Percentiles rank a stretch among this genome's conserved stretches.
Evolutionary conservation across 2,888 invertebrate genomes (phyloP).

Genomic region (Neria commutata): DNA sequence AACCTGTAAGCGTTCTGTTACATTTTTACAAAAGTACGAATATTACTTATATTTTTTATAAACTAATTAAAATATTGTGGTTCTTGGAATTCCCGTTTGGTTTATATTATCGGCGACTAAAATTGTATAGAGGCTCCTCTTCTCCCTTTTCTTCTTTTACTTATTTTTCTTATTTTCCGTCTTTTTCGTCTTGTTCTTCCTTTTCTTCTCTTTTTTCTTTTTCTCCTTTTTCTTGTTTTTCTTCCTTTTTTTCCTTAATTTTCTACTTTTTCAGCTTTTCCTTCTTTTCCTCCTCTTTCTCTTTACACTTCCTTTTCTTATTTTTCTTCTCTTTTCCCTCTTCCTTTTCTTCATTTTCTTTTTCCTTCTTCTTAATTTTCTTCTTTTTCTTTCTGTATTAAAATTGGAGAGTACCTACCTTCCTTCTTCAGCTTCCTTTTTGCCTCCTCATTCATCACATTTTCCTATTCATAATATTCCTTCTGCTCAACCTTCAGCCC

Average conservation of each 20-base stretch:
- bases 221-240: background rate
- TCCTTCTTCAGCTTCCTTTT: background rate
- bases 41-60: too few relatives aligned
- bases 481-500: background rate
- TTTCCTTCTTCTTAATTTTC: too few relatives aligned
- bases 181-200: background rate
- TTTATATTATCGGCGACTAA: too few relatives aligned
- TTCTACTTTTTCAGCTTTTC: background rate
- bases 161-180: background rate
- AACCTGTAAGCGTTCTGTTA: too few relatives aligned
- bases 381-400: background rate
- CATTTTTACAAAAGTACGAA: too few relatives aligned
- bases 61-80: too few relatives aligned
- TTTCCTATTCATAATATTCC: background rate
- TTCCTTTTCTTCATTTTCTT: background rate
- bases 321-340: background rate
- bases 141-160: background rate
- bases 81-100: too few relatives aligned
- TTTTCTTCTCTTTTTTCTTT: background rate
- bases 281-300: background rate
- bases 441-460: background rate
- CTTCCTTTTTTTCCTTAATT: background rate
- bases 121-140: too few relatives aligned
- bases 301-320: background rate
- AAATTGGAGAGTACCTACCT: background rate